Evolutionary conservation across 2,888 invertebrate genomes (phyloP), one percentile per base, ranked within the genome.

Genomic region (Rotaria magnacalcarata): DNA sequence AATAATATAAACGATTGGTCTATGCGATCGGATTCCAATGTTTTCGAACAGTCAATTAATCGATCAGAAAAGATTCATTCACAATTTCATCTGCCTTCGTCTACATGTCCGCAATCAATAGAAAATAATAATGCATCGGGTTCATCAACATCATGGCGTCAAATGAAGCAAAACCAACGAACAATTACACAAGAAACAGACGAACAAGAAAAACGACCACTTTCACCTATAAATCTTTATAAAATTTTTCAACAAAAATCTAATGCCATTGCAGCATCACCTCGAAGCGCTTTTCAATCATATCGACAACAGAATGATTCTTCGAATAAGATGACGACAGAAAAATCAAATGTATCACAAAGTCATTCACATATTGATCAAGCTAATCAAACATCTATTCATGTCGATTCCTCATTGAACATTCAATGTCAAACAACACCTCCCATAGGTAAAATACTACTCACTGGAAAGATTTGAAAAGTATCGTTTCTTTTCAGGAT

Each of bases 71-170:
- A 14, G 0, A 14, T 67, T 27, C 67, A 34, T 67, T 67, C 67
- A 14, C 27, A 67, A 67, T 67, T 8, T 5, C 11, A 67, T 67
- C 34, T 27, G 34, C 47, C 47, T 24, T 16, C 16, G n/a, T 19
- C 80, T 21, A 4, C 14, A 47, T 6, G 27, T 2, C 43, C 47
- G 47, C 47, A 80, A 47, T 47, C 8, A 47, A 47, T 47, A 3
- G 1, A 24, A 11, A 24, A 43, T 11, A 47, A 43, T 47, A 2
- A 47, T 47, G 47, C 80, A 47, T 80, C 80, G 5, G 24, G 47
- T 47, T 80, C 80, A 47, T 80, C 80, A 80, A 80, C 80, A 80
- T 80, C 80, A 47, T 80, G 80, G 80, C 43, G 47, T n/a, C 80
- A 47, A 24, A 80, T 47, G 80, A 80, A 80, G n/a, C 47, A 80